A percentile compares a stretch with the other conserved stretches of the same genome.
These are phyloP conservation scores for Brachionus rubens DNA, from an alignment of 1,140 invertebrate species.

Conservation along the genomic window DNA sequence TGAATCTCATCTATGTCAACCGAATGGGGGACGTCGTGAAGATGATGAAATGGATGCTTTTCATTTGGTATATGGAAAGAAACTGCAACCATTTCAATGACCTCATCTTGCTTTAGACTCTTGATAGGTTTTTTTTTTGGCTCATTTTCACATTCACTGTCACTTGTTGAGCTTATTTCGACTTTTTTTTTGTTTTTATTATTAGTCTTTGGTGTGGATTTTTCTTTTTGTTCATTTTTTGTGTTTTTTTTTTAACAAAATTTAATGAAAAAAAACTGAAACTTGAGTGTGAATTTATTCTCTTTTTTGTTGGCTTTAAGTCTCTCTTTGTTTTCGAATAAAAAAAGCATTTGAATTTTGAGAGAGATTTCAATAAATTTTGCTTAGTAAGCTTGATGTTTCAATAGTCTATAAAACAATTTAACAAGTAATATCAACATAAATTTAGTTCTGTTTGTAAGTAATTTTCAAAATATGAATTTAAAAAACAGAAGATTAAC, in stretches of 20 bases:
- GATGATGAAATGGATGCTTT: neutral
- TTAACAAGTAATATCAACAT: too few species aligned
- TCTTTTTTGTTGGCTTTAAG: too few species aligned
- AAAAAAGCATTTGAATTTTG: too few species aligned
- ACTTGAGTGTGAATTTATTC: too few species aligned
- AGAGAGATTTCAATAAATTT: too few species aligned
- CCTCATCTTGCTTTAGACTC: neutral
- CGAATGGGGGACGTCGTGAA: neutral
- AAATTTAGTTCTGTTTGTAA: neutral
- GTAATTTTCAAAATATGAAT: neutral
- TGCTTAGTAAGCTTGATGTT: too few species aligned
- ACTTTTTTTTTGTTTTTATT: conserved; percentile 7
- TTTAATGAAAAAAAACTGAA: too few species aligned
- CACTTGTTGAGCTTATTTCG: neutral
- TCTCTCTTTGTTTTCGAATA: too few species aligned
- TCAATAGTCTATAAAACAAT: too few species aligned
- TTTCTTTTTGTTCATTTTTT: too few species aligned
- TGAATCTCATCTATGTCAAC: neutral
- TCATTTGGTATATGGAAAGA: neutral
- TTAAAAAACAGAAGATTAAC: neutral
- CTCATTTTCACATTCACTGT: neutral
- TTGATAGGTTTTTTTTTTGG: neutral
- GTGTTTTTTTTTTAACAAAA: too few species aligned
- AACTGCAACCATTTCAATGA: neutral
- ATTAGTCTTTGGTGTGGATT: neutral